Base-by-base conservation (phyloP, 2,113 vertebrate genomes). In the Anoura caudifer region DNA sequence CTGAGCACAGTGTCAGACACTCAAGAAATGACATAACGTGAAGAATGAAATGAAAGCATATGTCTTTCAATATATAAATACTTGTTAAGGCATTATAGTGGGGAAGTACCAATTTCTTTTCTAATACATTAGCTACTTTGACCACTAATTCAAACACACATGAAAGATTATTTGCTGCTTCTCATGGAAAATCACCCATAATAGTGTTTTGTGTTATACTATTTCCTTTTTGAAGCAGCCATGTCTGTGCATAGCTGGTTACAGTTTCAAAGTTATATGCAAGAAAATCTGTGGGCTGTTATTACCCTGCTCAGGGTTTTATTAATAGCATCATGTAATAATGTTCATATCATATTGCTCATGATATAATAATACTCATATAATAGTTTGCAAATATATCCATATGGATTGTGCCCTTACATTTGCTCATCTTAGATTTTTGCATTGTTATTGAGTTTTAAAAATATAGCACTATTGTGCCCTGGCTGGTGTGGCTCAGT, bases 161-260 rank as follows among this genome's bases (percentile, higher is more conserved):
- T 61, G 45, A 81, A 85, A 77, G 72, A 59, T 73, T 76, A 67
- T 61, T 72, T 91, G 50, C 28, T 90, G 36, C 67, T 88, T 41
- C n/a, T 92, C 77, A 20, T 82, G 43, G 72, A 93, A 94, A 95
- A 93, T 88, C 52, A 92, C 33, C 26, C 41, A 82, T 15, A 43
- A 56, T 3, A 52, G 56, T 7, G 12, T 70, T 94, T 70, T 33
- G 0, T 41, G 11, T 85, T 90, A 80, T 69, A 69, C 38, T 50
- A 63, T 80, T 87, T 85, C 14, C 14, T 91, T 89, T 72, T 73
- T 50, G 86, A 91, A 94, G 15, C 22, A 91, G 19, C 2, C 7
- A 26, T 52, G n/a, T 84, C 12, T 50, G 4, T 36, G 13, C 19
- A 41, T 31, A n/a, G 33, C 26, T 92, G 41, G 26, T 52, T 96